phyloP scores from a whole-genome alignment of 2,113 vertebrate species.

The Sebastes schlegelii region DNA sequence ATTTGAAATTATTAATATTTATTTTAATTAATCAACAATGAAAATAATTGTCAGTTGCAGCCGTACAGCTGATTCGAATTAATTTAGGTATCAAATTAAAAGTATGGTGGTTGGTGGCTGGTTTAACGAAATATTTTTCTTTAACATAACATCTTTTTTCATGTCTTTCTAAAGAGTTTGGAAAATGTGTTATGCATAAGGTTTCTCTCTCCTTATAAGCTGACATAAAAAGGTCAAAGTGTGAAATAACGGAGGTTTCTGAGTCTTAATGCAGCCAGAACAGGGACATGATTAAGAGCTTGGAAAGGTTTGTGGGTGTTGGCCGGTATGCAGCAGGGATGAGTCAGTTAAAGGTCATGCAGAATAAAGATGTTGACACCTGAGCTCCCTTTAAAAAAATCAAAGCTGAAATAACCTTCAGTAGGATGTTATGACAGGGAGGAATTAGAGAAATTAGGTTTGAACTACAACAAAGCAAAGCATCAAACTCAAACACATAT shows the following conservation, averaged over 20 bases:
- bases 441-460: background rate
- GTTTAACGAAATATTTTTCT: background rate
- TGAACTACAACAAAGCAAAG: background rate
- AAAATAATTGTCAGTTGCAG: no score
- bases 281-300: slow-evolving; percentile 47
- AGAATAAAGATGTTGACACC: slow-evolving; percentile 41
- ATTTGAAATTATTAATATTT: no score
- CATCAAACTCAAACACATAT: background rate
- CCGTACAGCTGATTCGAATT: background rate
- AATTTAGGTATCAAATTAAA: background rate
- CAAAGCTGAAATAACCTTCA: slow-evolving; percentile 5
- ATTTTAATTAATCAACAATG: no score
- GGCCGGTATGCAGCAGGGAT: slow-evolving; percentile 32
- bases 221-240: slow-evolving; percentile 1
- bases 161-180: slow-evolving; percentile 11
- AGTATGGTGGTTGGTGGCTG: background rate
- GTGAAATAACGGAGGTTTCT: slow-evolving; percentile 4
- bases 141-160: background rate
- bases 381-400: slow-evolving; percentile 16
- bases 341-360: slow-evolving; percentile 53
- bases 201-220: background rate
- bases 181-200: background rate
- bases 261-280: slow-evolving; percentile 36
- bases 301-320: slow-evolving; percentile 35
- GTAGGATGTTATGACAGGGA: background rate